Evolutionary conservation across 2,113 vertebrate species (phyloP).

Genomic region (Salvelinus alpinus): DNA sequence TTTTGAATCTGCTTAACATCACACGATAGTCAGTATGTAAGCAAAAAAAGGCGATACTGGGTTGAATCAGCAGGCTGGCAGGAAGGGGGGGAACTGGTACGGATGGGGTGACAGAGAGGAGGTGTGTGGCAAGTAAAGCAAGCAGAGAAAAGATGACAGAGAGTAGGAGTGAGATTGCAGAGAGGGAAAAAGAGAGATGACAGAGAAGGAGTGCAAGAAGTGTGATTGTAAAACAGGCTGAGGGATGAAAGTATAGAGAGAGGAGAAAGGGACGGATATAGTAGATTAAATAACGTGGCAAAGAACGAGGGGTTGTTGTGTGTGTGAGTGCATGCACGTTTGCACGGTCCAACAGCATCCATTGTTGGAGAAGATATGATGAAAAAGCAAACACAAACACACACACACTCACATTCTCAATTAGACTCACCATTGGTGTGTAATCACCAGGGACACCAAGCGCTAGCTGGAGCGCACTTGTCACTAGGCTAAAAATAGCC

Average conservation of each 20-base stretch:
- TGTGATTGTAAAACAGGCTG: not conserved
- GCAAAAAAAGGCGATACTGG: not conserved
- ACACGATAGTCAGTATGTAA: not conserved
- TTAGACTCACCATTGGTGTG: constrained; percentile 37
- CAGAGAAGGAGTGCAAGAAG: not conserved
- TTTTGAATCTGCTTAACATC: no score
- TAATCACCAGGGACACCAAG: constrained; percentile 45
- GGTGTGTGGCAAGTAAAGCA: not conserved
- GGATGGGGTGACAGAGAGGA: not conserved
- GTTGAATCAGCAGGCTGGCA: not conserved
- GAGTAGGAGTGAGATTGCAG: constrained; percentile 3
- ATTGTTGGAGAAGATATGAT: not conserved
- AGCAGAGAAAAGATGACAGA: not conserved
- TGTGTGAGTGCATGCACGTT: not conserved
- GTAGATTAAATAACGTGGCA: not conserved
- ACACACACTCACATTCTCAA: constrained; percentile 24
- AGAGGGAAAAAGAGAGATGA: not conserved
- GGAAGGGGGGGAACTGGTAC: not conserved
- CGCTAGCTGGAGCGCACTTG: constrained; percentile 37
- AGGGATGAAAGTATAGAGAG: not conserved
- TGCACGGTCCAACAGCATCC: not conserved
- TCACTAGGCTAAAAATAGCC: constrained; percentile 59
- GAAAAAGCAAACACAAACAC: constrained; percentile 3
- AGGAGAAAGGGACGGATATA: not conserved
- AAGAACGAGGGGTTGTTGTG: not conserved